A percentile compares a stretch with the other conserved stretches of the same genome.
Evolutionary conservation across 2,797 vertebrate species (phyloP).

Genomic region (Coccyzus lansbergi): DNA sequence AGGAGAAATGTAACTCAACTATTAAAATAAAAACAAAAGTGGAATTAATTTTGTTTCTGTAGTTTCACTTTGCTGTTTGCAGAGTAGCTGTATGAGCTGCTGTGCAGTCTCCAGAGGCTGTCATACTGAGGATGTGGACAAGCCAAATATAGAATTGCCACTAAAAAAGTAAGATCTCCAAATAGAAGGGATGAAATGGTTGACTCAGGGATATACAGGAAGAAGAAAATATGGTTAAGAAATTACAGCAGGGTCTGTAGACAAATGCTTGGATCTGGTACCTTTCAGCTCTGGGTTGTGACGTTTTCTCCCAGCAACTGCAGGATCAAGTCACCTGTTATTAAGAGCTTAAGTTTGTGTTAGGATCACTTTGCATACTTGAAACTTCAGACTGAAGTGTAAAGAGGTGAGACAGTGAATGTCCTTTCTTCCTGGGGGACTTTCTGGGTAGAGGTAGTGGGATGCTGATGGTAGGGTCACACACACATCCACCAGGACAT

Average conservation of each 20-base stretch:
- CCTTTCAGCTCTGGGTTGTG: fast-evolving
- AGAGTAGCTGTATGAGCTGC: background rate
- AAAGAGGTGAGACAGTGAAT: background rate
- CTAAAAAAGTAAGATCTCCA: background rate
- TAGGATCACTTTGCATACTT: background rate
- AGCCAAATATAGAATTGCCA: background rate
- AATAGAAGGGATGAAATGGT: background rate
- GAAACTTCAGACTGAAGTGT: background rate
- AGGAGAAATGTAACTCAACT: background rate
- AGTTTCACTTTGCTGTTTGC: background rate
- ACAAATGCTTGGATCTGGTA: background rate
- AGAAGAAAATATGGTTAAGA: background rate
- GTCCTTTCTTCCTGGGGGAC: background rate
- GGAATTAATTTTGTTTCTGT: background rate
- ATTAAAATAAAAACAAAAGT: background rate
- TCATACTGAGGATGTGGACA: background rate
- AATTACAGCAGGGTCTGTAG: background rate
- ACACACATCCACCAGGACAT: background rate
- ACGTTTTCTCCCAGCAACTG: background rate
- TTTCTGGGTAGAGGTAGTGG: background rate
- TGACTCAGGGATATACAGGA: background rate
- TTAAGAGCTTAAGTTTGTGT: background rate
- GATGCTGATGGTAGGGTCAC: background rate
- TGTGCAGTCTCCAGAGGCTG: background rate
- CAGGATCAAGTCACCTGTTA: background rate